Conservation (phyloP, 2,113 vertebrate genomes). For the Calonectris borealis region DNA sequence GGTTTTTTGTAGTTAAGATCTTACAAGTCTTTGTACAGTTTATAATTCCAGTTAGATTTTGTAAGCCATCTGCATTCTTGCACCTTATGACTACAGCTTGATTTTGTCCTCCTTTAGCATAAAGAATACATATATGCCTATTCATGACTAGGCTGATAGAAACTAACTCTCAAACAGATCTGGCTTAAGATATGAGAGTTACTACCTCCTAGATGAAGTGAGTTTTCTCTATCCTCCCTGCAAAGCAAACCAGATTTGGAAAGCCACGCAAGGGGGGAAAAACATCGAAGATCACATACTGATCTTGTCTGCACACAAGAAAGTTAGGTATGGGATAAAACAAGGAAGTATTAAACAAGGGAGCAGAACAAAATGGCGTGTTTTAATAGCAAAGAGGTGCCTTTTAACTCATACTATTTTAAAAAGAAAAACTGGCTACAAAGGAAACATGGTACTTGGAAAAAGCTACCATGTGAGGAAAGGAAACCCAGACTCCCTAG, state of each 20-base stretch:
- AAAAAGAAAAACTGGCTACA: background rate
- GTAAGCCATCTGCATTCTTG: background rate
- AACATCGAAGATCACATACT: background rate
- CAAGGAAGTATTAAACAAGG: background rate
- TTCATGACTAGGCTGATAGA: background rate
- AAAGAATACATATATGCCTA: fast-evolving
- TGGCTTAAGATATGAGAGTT: background rate
- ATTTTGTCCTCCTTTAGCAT: background rate
- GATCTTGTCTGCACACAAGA: background rate
- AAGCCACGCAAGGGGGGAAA: fast-evolving
- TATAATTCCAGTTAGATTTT: background rate
- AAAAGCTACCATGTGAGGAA: fast-evolving
- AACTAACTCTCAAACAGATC: background rate
- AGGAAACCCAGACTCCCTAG: background rate
- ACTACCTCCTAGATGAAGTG: background rate
- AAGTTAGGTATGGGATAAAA: background rate
- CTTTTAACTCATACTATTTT: fast-evolving
- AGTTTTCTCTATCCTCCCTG: background rate
- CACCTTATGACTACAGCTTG: background rate
- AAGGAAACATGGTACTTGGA: background rate
- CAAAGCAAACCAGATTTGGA: background rate
- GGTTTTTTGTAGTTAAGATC: background rate
- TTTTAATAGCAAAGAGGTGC: background rate
- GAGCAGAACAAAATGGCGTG: background rate
- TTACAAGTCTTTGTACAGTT: fast-evolving